Conservation (phyloP, 2,888 invertebrate genomes). For the Clusia tigrina region DNA sequence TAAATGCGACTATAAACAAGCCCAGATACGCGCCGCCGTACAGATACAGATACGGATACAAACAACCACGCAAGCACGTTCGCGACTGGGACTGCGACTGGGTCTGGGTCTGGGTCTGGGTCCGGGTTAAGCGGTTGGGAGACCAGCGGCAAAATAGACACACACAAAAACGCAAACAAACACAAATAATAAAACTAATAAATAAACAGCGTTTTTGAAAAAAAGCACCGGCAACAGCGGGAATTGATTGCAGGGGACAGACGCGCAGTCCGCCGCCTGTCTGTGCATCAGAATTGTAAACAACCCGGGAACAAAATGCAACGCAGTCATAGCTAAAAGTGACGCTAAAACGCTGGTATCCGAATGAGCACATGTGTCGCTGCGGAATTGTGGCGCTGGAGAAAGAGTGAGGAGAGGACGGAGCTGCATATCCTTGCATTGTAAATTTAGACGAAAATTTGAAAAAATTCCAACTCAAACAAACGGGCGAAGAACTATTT, state of each 20-base stretch:
- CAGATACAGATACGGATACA: slow-evolving; percentile 44
- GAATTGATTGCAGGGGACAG: not conserved
- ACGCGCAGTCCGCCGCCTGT: not conserved
- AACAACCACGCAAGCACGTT: slow-evolving; percentile 37
- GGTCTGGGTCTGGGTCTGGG: too few species aligned
- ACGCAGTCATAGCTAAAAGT: not conserved
- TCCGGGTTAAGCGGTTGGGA: not conserved
- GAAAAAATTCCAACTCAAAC: not conserved
- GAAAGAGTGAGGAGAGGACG: too few species aligned
- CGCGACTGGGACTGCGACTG: too few species aligned
- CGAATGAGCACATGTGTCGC: too few species aligned
- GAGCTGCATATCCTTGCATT: too few species aligned
- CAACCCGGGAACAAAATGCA: not conserved
- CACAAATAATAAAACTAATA: slow-evolving; percentile 8
- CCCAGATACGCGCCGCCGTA: too few species aligned
- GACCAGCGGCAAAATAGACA: not conserved
- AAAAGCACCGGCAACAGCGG: too few species aligned
- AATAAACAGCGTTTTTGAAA: too few species aligned
- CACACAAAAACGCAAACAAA: not conserved
- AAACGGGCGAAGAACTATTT: not conserved
- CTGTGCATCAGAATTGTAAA: not conserved
- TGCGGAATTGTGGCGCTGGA: too few species aligned
- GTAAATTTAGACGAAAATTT: too few species aligned
- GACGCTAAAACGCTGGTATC: too few species aligned
- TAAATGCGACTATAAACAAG: slow-evolving; percentile 52